These are phyloP conservation scores for Ctenosaura bakeri DNA, from an alignment of 2,797 vertebrate genomes.

Conservation along the genomic window DNA sequence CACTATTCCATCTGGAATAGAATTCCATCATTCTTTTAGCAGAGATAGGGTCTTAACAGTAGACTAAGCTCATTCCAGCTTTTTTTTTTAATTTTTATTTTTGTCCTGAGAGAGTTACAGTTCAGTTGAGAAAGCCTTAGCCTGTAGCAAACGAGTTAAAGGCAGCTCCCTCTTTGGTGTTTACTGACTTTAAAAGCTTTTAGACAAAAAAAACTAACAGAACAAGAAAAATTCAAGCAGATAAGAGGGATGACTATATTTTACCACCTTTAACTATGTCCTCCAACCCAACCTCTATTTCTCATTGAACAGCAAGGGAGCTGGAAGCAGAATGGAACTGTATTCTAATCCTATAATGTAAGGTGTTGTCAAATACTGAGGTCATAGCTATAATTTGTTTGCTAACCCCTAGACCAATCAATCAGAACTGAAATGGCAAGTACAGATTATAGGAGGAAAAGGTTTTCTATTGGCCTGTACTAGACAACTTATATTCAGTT, in stretches of 20 bases:
- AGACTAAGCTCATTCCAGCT: neutral
- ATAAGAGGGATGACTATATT: neutral
- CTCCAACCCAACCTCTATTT: neutral
- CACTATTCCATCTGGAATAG: neutral
- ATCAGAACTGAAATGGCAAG: neutral
- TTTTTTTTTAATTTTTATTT: neutral
- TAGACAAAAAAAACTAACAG: neutral
- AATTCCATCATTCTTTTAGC: too few species aligned
- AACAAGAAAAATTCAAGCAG: neutral
- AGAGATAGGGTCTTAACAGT: neutral
- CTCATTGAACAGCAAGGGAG: neutral
- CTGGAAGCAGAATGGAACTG: neutral
- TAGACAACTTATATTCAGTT: neutral
- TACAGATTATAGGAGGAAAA: neutral
- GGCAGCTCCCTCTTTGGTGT: neutral
- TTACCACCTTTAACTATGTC: neutral
- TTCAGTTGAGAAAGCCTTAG: neutral
- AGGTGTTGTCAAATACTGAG: neutral
- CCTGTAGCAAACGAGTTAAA: neutral
- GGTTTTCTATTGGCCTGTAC: neutral
- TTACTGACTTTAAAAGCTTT: neutral
- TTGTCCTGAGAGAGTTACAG: neutral
- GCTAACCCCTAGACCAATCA: neutral
- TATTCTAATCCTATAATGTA: neutral
- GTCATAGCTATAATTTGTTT: neutral